These are phyloP conservation scores for Eumerus sabulonum DNA, from an alignment of 2,888 invertebrate species.

Conservation along the genomic window DNA sequence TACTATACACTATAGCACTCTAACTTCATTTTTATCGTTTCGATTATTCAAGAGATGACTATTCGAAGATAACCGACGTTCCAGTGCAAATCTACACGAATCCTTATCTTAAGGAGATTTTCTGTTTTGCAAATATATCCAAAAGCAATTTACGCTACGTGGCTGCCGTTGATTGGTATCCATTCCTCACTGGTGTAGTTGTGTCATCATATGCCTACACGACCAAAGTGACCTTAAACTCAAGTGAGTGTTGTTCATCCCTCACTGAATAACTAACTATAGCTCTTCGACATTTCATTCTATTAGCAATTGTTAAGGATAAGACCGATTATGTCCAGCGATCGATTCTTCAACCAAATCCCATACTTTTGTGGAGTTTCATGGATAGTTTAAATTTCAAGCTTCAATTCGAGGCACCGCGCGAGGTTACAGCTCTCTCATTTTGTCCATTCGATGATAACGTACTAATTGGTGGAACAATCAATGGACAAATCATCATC, in stretches of 20 bases:
- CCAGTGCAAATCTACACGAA: constrained; percentile 73
- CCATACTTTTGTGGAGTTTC: constrained; percentile 88
- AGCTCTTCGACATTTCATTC: neutral
- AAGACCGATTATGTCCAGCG: constrained; percentile 80
- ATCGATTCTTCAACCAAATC: constrained; percentile 83
- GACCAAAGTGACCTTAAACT: constrained; percentile 78
- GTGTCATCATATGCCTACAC: constrained; percentile 84
- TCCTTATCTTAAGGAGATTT: constrained; percentile 78
- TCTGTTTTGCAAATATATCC: constrained; percentile 84
- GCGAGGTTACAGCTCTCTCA: constrained; percentile 83
- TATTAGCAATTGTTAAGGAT: constrained; percentile 40
- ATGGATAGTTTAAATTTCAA: constrained; percentile 85
- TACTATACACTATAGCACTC: neutral
- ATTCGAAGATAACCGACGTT: constrained; percentile 73
- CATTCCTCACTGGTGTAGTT: constrained; percentile 84
- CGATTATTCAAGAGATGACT: constrained; percentile 75
- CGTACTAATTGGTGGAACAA: constrained; percentile 85
- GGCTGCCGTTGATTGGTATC: constrained; percentile 85
- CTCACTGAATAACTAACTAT: neutral
- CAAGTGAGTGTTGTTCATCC: constrained; percentile 71
- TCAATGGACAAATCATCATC: constrained; percentile 85
- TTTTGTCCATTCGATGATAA: constrained; percentile 86
- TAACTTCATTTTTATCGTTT: neutral
- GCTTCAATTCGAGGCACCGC: constrained; percentile 84
- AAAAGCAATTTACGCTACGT: constrained; percentile 85